Evolutionary conservation across 2,888 invertebrate species (phyloP).

Genomic region (Melipona bicolor): DNA sequence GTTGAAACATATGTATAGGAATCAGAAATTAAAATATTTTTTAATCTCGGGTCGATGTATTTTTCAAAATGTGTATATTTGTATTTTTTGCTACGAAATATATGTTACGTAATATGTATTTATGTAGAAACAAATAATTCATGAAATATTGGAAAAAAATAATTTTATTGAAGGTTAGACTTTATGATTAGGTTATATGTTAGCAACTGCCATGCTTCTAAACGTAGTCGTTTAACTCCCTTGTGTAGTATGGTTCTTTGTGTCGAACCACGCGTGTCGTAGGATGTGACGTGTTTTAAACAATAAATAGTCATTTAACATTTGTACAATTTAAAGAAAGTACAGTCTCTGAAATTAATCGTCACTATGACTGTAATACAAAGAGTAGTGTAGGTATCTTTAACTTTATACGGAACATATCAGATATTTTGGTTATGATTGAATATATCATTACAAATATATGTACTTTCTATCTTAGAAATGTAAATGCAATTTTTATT

Average conservation of each 20-base stretch:
- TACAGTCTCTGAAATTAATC: background rate
- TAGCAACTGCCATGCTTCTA: background rate
- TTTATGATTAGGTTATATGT: background rate
- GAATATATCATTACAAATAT: background rate
- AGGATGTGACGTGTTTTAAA: background rate
- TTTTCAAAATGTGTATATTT: no score
- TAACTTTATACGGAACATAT: background rate
- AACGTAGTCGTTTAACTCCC: background rate
- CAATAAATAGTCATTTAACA: background rate
- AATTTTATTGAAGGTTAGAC: no score
- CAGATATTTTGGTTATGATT: conserved; percentile 30
- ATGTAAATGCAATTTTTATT: conserved; percentile 68
- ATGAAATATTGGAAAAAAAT: no score
- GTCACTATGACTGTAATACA: conserved; percentile 79
- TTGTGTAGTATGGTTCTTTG: background rate
- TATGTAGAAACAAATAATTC: no score
- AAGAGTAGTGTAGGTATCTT: conserved; percentile 82
- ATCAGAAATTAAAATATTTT: no score
- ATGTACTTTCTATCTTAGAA: background rate
- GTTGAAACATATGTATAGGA: background rate
- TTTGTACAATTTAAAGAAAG: background rate
- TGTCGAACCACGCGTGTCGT: background rate
- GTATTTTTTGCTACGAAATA: no score
- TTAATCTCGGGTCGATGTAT: no score
- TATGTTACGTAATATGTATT: no score